Percentiles rank a stretch among this genome's conserved stretches.
Conservation (phyloP, 53 echinoderm and acorn worm genomes). For the Holothuria scabra region DNA sequence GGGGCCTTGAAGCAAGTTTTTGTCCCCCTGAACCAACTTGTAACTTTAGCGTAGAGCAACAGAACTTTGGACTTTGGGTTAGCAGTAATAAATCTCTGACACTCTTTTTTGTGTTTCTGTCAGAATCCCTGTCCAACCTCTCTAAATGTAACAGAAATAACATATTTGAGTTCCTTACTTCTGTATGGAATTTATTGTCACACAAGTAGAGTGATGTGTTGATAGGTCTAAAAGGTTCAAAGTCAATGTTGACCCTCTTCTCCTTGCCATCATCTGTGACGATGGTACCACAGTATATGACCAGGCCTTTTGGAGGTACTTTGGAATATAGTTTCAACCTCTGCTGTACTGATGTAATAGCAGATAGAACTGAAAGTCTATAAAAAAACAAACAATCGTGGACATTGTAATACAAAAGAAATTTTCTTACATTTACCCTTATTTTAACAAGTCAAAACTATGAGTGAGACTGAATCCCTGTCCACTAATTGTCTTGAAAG, state of each 20-base stretch:
- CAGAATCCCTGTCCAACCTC: too few species aligned
- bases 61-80: too few species aligned
- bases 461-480: too few species aligned
- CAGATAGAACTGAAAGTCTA: conserved; percentile 96
- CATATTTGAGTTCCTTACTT: conserved; percentile 47
- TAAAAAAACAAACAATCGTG: background rate
- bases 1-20: too few species aligned
- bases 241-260: conserved; percentile 99
- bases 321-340: conserved; percentile 97
- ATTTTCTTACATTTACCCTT: background rate
- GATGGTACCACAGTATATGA: conserved; percentile 99
- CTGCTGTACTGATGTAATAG: conserved; percentile 99
- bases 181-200: conserved; percentile 99
- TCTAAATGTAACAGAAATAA: too few species aligned
- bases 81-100: too few species aligned
- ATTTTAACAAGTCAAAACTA: background rate
- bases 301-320: conserved; percentile 96
- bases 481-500: too few species aligned
- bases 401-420: background rate
- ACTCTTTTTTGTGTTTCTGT: too few species aligned
- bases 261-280: conserved; percentile 99
- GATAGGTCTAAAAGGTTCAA: conserved; percentile 99
- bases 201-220: conserved; percentile 98
- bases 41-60: too few species aligned
- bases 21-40: too few species aligned